phyloP scores from a whole-genome alignment of 2,113 vertebrate genomes.

The Pterophyllum scalare region DNA sequence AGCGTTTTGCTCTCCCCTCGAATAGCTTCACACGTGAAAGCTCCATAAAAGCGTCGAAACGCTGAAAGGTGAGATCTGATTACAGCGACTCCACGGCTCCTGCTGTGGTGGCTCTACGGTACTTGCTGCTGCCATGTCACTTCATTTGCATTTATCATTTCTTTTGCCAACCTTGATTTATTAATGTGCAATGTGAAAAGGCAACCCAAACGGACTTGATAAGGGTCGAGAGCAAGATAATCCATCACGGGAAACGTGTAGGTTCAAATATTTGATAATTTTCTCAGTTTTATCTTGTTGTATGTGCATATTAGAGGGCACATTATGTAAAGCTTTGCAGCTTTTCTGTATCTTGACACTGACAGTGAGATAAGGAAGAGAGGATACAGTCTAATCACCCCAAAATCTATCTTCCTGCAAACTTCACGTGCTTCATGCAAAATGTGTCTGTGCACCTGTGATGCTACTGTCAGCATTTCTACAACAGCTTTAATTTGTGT shows the following conservation, averaged over 20 bases:
- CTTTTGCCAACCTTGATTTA: not conserved
- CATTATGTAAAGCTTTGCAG: slow-evolving; percentile 8
- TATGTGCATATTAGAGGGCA: slow-evolving; percentile 12
- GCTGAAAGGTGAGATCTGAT: not conserved
- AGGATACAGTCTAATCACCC: not conserved
- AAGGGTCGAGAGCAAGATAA: not conserved
- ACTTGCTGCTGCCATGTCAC: not conserved
- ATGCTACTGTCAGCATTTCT: not conserved
- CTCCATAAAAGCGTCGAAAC: not conserved
- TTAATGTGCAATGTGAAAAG: not conserved
- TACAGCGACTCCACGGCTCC: slow-evolving; percentile 1
- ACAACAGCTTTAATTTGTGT: not conserved
- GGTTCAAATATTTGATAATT: not conserved
- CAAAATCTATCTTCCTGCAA: not conserved
- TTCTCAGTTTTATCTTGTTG: not conserved
- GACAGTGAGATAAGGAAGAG: not conserved
- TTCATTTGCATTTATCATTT: not conserved
- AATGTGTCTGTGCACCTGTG: not conserved
- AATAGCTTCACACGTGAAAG: not conserved
- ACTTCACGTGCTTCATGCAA: not conserved
- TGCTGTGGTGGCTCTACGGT: not conserved
- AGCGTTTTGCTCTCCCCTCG: not conserved
- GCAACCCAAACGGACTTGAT: not conserved
- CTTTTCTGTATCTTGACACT: not conserved
- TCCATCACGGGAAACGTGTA: not conserved